Conservation (phyloP, 2,888 invertebrate genomes). For the Cistogaster globosa region DNA sequence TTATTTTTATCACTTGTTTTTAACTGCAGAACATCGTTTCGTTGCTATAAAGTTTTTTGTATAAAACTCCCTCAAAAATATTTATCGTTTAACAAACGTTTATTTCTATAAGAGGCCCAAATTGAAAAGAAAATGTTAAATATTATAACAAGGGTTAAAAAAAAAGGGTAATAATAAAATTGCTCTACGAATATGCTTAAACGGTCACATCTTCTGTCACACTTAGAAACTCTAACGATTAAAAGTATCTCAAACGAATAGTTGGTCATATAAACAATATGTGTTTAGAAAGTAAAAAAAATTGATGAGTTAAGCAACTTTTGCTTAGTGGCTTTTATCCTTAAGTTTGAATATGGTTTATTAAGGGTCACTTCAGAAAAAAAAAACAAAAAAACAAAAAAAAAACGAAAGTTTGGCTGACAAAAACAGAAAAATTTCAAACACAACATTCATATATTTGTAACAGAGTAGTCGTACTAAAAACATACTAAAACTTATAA, state of each 20-base stretch:
- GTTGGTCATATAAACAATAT: not conserved
- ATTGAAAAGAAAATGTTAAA: conserved; percentile 59
- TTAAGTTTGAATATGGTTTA: conserved; percentile 13
- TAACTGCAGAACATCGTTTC: no score
- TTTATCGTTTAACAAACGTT: conserved; percentile 14
- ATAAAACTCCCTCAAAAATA: not conserved
- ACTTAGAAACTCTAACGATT: not conserved
- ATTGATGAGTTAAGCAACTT: conserved; percentile 44
- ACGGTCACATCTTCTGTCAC: not conserved
- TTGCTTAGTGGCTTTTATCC: conserved; percentile 19
- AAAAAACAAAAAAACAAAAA: conserved; percentile 8
- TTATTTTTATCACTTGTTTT: no score
- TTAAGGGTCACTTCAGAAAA: conserved; percentile 45
- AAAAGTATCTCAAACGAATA: not conserved
- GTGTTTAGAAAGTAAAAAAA: not conserved
- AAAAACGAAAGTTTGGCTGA: not conserved
- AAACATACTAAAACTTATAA: conserved; percentile 2
- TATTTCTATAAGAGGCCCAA: conserved; percentile 43
- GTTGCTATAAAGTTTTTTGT: not conserved
- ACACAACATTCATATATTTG: not conserved
- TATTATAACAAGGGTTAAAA: conserved; percentile 47
- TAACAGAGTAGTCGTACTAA: conserved; percentile 7
- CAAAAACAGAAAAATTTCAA: not conserved
- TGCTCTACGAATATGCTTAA: not conserved
- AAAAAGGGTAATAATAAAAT: conserved; percentile 3